Evolutionary conservation across 2,797 vertebrate species (phyloP), one percentile per base, ranked within the genome.

Genomic region (Pantherophis alleghaniensis): DNA sequence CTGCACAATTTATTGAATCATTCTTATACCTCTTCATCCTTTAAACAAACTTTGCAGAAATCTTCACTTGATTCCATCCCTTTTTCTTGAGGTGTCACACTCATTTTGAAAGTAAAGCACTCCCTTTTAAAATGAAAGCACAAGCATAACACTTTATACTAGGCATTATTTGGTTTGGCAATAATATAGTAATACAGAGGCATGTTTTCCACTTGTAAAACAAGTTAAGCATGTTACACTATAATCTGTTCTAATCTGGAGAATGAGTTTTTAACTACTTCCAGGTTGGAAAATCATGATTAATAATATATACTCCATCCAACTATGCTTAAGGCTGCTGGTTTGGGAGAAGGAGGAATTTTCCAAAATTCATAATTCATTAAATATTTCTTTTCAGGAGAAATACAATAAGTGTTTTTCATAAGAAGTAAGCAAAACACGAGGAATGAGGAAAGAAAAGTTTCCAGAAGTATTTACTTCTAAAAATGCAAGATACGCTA

Each of bases 21-120:
- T 92, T 60, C 42, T 55, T 83, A 90, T 97, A 99, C 98, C 98
- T 99, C 98, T 93, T 97, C 96, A 7, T 97, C 96, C 60, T 96
- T 94, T 59, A 97, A 51, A 28, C 92, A 16, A 88, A 98, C 90
- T 91, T 97, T 97, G 94, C 42, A 93, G 96, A 99, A 98, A 20
- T 97, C 96, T 92, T 99, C 98, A 88, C 53, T 89, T 66, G 94
- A 93, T 94, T 97, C 92, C 88, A 94, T 93, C 87, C 87, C 28
- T 93, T 86, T 95, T 1, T 93, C 37, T 92, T 93, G 79, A 28
- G 28, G 59, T 90, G 96, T 91, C 88, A 90, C 79, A 95, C 94
- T 94, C 94, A 86, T 96, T 96, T 96, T 96, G 90, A 96, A 97
- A 95, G 94, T 92, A 59, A 97, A 96, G 93, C 55, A 94, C 88